Evolutionary conservation across 2,113 vertebrate genomes (phyloP), one percentile per base, ranked within the genome.

Genomic region (Myrmecophaga tridactyla): DNA sequence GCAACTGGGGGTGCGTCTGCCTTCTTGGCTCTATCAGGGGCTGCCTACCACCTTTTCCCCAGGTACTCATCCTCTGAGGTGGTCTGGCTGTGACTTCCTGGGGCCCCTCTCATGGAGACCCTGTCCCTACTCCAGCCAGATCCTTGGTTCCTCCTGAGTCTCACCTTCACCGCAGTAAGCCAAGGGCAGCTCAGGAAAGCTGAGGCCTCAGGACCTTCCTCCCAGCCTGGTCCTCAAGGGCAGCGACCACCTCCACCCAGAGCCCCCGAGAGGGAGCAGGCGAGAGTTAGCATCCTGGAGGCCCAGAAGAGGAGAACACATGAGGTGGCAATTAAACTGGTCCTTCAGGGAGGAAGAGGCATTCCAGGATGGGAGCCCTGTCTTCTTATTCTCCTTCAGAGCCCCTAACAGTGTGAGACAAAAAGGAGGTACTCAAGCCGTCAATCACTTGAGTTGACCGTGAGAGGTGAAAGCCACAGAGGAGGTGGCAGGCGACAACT

Each of bases 381-480:
- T 2, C 7, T 25, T 27, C 27, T 29, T 56, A 20, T 10, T 41
- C 31, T 72, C 65, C 34, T 60, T 34, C 21, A 29, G 21, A 73
- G 48, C 41, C 4, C 27, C 46, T 48, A 41, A 56, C 36, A 1
- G 6, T 8, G 10, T 23, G 34, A 36, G 62, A 51, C 25, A 10
- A 36, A n/a, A 11, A 63, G 8, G 27, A 31, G 46, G 17, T 7
- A 0, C 21, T 91, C 29, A 58, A 31, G 39, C 27, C 4, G 3
- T 3, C 27, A 6, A 46, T 34, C 53, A 14, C 31, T 65, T 13
- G 27, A 56, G 51, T 8, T 69, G 60, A 53, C 23, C 0, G 0
- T 21, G 23, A 83, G 58, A 53, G 11, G 13, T 12, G n/a, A 70
- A 53, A 51, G 8, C 11, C 13, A 5, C 31, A 23, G 53, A 18